Evolutionary conservation across 1,140 invertebrate genomes (phyloP).

Genomic region (Trigoniulus corallinus): DNA sequence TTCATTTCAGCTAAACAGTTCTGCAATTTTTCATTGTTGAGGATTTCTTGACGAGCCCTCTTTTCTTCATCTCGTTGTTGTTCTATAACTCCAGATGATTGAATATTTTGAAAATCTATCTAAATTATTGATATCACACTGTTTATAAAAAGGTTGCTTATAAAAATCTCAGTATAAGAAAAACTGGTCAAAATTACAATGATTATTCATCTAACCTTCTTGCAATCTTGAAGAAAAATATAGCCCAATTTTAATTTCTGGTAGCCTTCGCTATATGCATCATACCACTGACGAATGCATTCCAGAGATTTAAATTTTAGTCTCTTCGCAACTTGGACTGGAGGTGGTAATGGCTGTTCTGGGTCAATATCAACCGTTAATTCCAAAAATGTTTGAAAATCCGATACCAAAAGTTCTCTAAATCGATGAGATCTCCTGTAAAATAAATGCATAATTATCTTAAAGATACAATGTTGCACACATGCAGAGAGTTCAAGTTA

Average conservation of each 20-base stretch:
- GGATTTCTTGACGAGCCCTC: slow-evolving; percentile 15
- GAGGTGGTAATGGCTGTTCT: slow-evolving; percentile 31
- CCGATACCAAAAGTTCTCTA: slow-evolving; percentile 29
- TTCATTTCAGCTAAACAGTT: slow-evolving; percentile 19
- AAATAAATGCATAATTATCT: slow-evolving; percentile 9
- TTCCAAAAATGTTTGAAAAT: slow-evolving; percentile 34
- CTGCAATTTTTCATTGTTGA: slow-evolving; percentile 18
- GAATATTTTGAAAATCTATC: slow-evolving; percentile 18
- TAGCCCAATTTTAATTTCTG: slow-evolving; percentile 31
- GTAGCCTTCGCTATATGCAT: slow-evolving; percentile 31
- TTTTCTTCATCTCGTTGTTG: slow-evolving; percentile 14
- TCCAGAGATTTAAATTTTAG: slow-evolving; percentile 29
- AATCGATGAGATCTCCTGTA: slow-evolving; percentile 33
- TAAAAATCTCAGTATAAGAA: background rate
- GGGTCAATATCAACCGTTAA: slow-evolving; percentile 28
- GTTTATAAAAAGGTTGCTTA: background rate
- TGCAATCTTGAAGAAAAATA: slow-evolving; percentile 32
- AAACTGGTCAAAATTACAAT: background rate
- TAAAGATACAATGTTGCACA: slow-evolving; percentile 1
- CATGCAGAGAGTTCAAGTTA: background rate
- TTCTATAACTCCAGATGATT: slow-evolving; percentile 18
- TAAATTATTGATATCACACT: background rate
- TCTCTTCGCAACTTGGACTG: slow-evolving; percentile 26
- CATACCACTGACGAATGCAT: slow-evolving; percentile 33
- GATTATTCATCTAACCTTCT: slow-evolving; percentile 23